Conservation (phyloP, 2,888 invertebrate species). For the Cetonia aurata region DNA sequence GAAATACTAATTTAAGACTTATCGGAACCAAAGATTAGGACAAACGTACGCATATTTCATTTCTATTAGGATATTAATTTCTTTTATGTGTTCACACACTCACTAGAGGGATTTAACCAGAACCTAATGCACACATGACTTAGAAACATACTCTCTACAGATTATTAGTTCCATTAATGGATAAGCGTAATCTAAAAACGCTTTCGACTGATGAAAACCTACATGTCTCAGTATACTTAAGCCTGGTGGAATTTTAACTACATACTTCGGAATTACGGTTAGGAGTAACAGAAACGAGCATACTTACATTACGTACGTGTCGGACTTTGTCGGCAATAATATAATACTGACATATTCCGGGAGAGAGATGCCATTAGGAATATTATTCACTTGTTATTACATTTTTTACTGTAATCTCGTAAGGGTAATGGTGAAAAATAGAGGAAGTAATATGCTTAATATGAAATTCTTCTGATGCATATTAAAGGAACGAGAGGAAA, state of each 20-base stretch:
- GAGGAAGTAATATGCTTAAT: constrained; percentile 24
- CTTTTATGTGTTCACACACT: constrained; percentile 3
- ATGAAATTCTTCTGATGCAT: constrained; percentile 31
- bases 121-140: constrained; percentile 9
- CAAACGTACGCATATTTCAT: no score
- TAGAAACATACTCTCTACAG: constrained; percentile 20
- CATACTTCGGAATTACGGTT: constrained; percentile 23
- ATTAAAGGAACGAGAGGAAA: constrained; percentile 24
- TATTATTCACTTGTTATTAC: constrained; percentile 23
- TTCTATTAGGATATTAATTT: no score
- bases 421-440: constrained; percentile 5
- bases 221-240: constrained; percentile 18
- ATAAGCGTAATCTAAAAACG: constrained; percentile 33
- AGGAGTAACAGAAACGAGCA: constrained; percentile 23
- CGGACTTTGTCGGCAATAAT: constrained; percentile 21
- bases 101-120: background rate
- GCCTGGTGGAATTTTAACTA: constrained; percentile 28
- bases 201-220: constrained; percentile 21
- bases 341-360: background rate
- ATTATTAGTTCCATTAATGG: constrained; percentile 33
- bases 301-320: constrained; percentile 14
- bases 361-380: constrained; percentile 20
- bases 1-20: no score
- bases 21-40: no score
- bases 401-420: constrained; percentile 2